Base-by-base conservation (phyloP, 2,888 invertebrate genomes). In the Lycocerus yunnanus region DNA sequence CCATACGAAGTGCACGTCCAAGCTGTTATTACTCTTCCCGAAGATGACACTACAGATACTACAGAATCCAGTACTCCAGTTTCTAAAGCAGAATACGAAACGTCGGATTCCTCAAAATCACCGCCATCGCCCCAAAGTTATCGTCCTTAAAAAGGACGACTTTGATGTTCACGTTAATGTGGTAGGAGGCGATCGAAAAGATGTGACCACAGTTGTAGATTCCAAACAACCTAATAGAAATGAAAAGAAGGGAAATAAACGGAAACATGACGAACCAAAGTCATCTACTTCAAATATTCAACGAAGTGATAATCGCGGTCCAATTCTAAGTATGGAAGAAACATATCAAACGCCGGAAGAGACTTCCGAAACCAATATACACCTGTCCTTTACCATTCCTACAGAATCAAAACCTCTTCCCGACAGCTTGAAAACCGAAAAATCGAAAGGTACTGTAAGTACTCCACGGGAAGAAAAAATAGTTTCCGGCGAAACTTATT, bases 1-100 rank as follows among this genome's bases (percentile, higher is more conserved):
- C 88, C 89, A 13, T 91, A 90, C 79, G 91, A 92, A 87, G 88
- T 92, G n/a, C 90, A 90, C 78, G 87, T 92, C 21, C 86, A 90
- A 80, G 90, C 91, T 58, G 88, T 89, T 75, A 88, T 91, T 15
- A 88, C 90, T 0, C 89, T 92, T 74, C 90, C 90, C 15, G 78
- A 82, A 20, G 84, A 84, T 58, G 66, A 68, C n/a, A n/a, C n/a
- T 59, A 69, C 69, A 1, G 66, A 68, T 43, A 60, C 70, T 8
- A 72, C 72, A 9, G 69, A 69, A 16, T 67, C 63, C 59, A 76
- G 70, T 27, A 65, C 21, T n/a, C 18, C 68, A 18, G n/a, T 61
- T 43, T 13, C 27, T 74, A 77, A 67, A 78, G 73, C 14, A 20
- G 61, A 63, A 16, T n/a, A 13, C 8, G 20, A 63, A 16, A 9